These are phyloP conservation scores for Platalea minor DNA, from an alignment of 2,797 vertebrate species.

Conservation along the genomic window DNA sequence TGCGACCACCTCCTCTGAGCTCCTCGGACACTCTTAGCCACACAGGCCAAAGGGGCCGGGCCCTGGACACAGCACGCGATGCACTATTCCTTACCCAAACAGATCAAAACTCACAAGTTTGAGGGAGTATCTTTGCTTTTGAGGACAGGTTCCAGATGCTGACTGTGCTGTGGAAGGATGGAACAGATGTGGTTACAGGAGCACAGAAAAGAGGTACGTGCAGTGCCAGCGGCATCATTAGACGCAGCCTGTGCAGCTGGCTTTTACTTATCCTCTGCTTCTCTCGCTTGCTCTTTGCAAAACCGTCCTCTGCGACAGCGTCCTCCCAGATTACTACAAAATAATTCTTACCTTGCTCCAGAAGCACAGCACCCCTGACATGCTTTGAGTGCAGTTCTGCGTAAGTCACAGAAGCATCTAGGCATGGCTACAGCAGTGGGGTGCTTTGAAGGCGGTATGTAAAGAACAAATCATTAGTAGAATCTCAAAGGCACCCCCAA, in stretches of 20 bases:
- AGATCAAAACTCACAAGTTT: constrained; percentile 81
- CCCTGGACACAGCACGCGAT: not conserved
- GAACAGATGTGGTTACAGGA: constrained; percentile 42
- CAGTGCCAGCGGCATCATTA: not conserved
- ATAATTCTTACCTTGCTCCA: constrained; percentile 3
- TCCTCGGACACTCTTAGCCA: not conserved
- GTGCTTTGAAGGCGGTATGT: not conserved
- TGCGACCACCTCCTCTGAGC: not conserved
- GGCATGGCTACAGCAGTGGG: not conserved
- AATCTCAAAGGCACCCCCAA: not conserved
- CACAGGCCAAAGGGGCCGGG: too few relatives aligned
- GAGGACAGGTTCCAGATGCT: constrained; percentile 52
- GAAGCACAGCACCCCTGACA: not conserved
- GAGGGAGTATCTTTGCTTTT: constrained; percentile 78
- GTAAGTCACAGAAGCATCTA: not conserved
- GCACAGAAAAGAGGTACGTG: not conserved
- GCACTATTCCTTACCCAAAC: not conserved
- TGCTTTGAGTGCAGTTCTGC: not conserved
- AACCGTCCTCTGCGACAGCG: not conserved
- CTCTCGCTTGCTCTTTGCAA: not conserved
- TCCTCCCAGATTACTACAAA: not conserved
- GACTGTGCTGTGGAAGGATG: constrained; percentile 54
- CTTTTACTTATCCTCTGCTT: not conserved
- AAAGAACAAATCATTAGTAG: not conserved
- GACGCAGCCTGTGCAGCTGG: not conserved